A percentile compares a stretch with the other conserved stretches of the same genome.
phyloP scores from a whole-genome alignment of 1,140 invertebrate genomes.

The Ostrea denselamellosa region DNA sequence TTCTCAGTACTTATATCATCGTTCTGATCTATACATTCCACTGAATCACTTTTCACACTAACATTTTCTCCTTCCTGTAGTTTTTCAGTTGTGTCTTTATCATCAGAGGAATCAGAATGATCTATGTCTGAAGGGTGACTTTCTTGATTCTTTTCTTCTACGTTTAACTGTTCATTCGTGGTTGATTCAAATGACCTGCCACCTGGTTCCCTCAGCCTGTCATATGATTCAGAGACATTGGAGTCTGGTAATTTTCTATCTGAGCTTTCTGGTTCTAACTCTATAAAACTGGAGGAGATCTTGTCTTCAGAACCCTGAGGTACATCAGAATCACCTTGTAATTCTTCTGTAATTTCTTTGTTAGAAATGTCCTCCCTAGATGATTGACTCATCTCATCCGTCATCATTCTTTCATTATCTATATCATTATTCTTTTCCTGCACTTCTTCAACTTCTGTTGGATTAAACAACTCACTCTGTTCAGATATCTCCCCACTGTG shows the following conservation, averaged over 20 bases:
- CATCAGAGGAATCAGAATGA: neutral
- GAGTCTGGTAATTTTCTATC: conserved; percentile 26
- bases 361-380: neutral
- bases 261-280: neutral
- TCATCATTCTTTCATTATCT: neutral
- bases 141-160: neutral
- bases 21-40: neutral
- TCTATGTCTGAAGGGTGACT: neutral
- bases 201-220: no score
- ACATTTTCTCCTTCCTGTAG: neutral
- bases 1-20: neutral
- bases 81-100: neutral
- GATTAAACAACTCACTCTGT: neutral
- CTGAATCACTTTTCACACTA: neutral
- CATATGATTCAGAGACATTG: neutral
- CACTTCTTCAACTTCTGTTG: neutral
- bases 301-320: neutral
- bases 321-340: neutral
- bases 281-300: neutral
- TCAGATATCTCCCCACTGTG: neutral
- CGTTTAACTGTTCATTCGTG: neutral
- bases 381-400: neutral
- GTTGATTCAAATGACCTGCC: neutral
- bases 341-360: neutral
- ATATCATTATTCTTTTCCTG: neutral